Percentiles rank a stretch among this genome's conserved stretches.
Conservation (phyloP, 2,888 invertebrate species). For the Coelinius sp. region DNA sequence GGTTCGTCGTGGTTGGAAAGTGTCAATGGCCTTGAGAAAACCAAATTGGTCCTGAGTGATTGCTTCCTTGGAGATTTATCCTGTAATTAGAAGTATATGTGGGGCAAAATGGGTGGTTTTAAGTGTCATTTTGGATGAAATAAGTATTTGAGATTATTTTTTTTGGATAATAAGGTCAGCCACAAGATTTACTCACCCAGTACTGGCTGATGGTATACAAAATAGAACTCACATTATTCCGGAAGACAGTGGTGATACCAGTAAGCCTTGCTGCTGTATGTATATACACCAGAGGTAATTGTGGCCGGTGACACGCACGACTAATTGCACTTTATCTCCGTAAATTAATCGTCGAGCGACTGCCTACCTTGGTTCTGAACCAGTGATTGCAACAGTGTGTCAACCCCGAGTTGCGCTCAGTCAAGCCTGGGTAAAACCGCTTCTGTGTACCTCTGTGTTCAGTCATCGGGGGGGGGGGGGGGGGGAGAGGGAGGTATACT, state of each 20-base stretch:
- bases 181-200: conserved; percentile 19
- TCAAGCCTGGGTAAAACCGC: conserved; percentile 53
- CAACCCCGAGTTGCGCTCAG: conserved; percentile 49
- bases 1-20: background rate
- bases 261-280: background rate
- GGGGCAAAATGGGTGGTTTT: too few species aligned
- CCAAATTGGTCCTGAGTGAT: background rate
- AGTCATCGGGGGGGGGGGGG: conserved; percentile 33
- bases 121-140: too few species aligned
- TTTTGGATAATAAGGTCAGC: background rate
- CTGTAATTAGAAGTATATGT: too few species aligned
- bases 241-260: conserved; percentile 37
- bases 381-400: conserved; percentile 55
- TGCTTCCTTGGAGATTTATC: too few species aligned
- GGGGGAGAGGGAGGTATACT: too few species aligned
- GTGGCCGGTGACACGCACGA: conserved; percentile 59
- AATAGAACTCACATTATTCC: background rate
- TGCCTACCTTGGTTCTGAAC: conserved; percentile 44
- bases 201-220: background rate
- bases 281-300: conserved; percentile 53
- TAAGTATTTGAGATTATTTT: too few species aligned
- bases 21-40: background rate
- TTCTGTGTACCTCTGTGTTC: conserved; percentile 48
- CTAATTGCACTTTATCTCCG: conserved; percentile 64
- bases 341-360: conserved; percentile 59